Conservation (phyloP, 2,113 vertebrate genomes). For the Sigmodon hispidus region DNA sequence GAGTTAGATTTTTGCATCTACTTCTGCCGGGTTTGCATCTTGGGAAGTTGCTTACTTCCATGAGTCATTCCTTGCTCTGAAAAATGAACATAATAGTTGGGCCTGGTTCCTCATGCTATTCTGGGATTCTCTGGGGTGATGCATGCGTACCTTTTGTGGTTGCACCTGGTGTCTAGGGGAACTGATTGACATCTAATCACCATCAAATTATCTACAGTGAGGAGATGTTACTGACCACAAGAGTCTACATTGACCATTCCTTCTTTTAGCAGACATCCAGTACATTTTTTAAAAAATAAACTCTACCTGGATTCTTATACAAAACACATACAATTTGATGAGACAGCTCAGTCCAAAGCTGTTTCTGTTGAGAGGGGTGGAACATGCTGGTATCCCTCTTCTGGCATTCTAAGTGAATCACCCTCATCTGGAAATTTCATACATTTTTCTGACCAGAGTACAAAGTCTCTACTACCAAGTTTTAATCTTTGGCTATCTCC, state of each 20-base stretch:
- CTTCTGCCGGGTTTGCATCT: background rate
- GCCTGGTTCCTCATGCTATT: background rate
- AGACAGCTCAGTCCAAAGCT: background rate
- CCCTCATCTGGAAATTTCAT: constrained; percentile 44
- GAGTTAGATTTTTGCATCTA: background rate
- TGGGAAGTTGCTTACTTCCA: background rate
- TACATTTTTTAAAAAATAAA: background rate
- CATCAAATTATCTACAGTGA: background rate
- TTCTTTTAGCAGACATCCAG: background rate
- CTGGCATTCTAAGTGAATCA: background rate
- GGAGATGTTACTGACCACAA: fast-evolving
- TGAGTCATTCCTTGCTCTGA: background rate
- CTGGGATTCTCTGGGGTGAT: background rate
- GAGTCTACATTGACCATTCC: no score
- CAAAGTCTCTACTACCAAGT: constrained; percentile 49
- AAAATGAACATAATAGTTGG: fast-evolving
- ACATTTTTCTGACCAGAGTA: constrained; percentile 65
- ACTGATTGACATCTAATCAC: background rate
- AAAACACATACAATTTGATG: constrained; percentile 27
- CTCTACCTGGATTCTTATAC: background rate
- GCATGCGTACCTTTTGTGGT: background rate
- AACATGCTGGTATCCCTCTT: background rate
- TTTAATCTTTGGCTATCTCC: constrained; percentile 43
- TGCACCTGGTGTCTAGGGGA: background rate
- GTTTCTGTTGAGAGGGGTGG: background rate